A percentile compares a stretch with the other conserved stretches of the same genome.
These are phyloP conservation scores for Elanus axillaris DNA, from an alignment of 2,113 vertebrate species.

Conservation along the genomic window DNA sequence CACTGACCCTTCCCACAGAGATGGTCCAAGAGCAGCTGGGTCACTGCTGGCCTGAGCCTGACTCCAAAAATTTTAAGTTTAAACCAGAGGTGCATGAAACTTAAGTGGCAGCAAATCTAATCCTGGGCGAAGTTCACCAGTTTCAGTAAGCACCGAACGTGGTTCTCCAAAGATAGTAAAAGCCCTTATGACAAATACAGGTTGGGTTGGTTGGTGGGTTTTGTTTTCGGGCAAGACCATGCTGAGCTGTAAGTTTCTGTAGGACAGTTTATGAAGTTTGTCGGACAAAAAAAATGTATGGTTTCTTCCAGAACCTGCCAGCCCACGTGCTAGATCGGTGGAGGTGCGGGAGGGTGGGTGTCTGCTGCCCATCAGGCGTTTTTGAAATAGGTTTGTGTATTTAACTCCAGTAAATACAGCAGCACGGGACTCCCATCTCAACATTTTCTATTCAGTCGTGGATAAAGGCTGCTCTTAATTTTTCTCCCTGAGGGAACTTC, in stretches of 20 bases:
- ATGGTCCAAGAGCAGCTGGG: background rate
- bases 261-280: background rate
- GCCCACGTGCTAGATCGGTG: background rate
- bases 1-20: background rate
- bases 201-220: background rate
- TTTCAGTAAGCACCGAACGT: background rate
- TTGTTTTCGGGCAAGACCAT: background rate
- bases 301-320: background rate
- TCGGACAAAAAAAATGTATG: background rate
- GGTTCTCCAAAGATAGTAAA: background rate
- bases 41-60: background rate
- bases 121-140: background rate
- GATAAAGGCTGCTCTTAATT: constrained; percentile 17
- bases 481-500: constrained; percentile 18
- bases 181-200: background rate
- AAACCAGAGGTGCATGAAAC: background rate
- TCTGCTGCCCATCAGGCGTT: background rate
- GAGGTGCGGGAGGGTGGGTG: background rate
- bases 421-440: background rate
- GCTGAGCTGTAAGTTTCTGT: background rate
- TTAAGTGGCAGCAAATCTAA: background rate
- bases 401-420: background rate
- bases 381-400: background rate
- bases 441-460: constrained; percentile 9
- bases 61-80: background rate